Base-by-base conservation (phyloP, 2,797 vertebrate species). In the Lagocephalus sceleratus region DNA sequence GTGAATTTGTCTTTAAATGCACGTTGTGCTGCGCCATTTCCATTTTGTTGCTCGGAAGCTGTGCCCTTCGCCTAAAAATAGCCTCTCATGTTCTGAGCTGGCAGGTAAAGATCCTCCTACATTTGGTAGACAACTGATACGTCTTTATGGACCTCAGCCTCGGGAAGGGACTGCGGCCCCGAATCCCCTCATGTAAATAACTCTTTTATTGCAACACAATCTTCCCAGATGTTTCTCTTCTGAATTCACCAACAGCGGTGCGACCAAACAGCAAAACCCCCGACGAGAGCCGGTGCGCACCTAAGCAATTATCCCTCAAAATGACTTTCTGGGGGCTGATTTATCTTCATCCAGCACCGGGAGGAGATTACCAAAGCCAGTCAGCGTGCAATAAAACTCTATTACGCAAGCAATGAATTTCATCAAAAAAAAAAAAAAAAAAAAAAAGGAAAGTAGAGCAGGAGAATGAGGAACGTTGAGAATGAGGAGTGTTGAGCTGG, bases 401-500 rank as follows among this genome's bases (percentile, higher is more conserved):
- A 63, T 77, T 62, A 73, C 58, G 60, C 63, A 62, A 63, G 71
- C 71, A 63, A 77, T 86, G 76, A 66, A 85, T 81, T 71, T 78
- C 66, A 81, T 81, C 41, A 79, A 46, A 47, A 44, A 20, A 47
- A 29, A 11, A 29, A 29, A 29, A 9, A 11, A 11, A 29, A 20
- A 47, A 29, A 11, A 29, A 29, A 29, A 9, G 3, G 3, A 29
- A 10, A 8, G 2, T 14, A 21, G 40, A 52, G 46, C 20, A 20
- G 20, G 3, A 32, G 48, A 43, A 45, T 11, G 17, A 29, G 15
- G 39, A 11, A 8, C 11, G n/a, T n/a, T n/a, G n/a, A n/a, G n/a
- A n/a, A n/a, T n/a, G n/a, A n/a, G n/a, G 19, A 43, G 59, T 41
- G 49, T 61, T 62, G 60, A 74, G 52, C 60, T 49, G 42, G 66